Evolutionary conservation across 2,888 invertebrate species (phyloP).

Genomic region (Papilio protenor): DNA sequence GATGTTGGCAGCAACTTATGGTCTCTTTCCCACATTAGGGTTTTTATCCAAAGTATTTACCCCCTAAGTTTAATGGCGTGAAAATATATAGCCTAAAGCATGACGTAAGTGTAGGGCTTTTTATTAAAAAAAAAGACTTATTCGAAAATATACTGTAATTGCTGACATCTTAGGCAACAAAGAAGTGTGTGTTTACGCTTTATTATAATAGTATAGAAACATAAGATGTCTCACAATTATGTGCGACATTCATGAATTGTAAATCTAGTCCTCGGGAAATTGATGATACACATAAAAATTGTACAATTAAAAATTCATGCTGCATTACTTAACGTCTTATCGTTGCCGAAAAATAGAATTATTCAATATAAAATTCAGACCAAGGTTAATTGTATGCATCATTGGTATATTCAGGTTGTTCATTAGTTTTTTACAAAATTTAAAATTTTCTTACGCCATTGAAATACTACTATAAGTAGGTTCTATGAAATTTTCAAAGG

Average conservation of each 20-base stretch:
- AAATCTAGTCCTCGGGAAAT: neutral
- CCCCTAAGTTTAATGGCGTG: too few relatives aligned
- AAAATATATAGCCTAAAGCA: too few relatives aligned
- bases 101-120: too few relatives aligned
- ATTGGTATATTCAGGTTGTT: neutral
- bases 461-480: neutral
- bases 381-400: slow-evolving; percentile 13
- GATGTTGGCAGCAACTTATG: too few relatives aligned
- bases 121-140: too few relatives aligned
- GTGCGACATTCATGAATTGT: slow-evolving; percentile 5
- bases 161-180: too few relatives aligned
- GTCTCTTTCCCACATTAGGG: too few relatives aligned
- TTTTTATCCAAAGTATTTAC: too few relatives aligned
- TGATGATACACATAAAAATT: slow-evolving; percentile 2
- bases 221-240: slow-evolving; percentile 12
- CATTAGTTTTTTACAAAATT: neutral
- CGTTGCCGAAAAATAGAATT: neutral
- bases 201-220: too few relatives aligned
- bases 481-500: neutral
- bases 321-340: slow-evolving; percentile 18
- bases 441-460: neutral
- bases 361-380: neutral
- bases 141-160: too few relatives aligned
- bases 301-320: neutral
- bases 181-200: too few relatives aligned